These are phyloP conservation scores for Coptodon bakossiorum DNA, from an alignment of 2,113 vertebrate species.

Conservation along the genomic window DNA sequence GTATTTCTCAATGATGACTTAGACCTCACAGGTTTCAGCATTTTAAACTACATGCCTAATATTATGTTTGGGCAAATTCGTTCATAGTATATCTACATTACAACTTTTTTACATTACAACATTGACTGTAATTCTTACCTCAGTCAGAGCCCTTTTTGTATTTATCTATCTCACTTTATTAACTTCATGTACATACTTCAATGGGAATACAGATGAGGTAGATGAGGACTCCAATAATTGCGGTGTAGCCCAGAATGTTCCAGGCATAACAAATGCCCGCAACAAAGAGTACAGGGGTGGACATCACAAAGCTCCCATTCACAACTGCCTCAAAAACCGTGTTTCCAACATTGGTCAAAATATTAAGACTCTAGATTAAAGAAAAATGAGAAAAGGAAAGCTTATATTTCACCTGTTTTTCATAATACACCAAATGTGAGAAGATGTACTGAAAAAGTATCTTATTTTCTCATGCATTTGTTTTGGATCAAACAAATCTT, in stretches of 20 bases:
- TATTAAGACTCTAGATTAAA: constrained; percentile 71
- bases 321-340: constrained; percentile 73
- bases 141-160: neutral
- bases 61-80: neutral
- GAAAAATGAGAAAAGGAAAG: neutral
- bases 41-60: neutral
- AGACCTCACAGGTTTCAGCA: neutral
- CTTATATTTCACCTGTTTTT: neutral
- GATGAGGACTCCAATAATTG: constrained; percentile 65
- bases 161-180: neutral
- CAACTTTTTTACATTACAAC: neutral
- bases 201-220: constrained; percentile 69
- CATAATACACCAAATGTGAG: neutral
- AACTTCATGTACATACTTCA: constrained; percentile 62
- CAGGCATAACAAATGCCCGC: constrained; percentile 65
- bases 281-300: constrained; percentile 62
- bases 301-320: constrained; percentile 65
- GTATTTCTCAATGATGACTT: neutral
- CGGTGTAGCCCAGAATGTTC: constrained; percentile 71
- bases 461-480: neutral
- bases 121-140: neutral
- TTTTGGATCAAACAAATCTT: neutral
- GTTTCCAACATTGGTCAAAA: constrained; percentile 75
- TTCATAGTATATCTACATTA: neutral
- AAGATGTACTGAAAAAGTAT: neutral